Percentiles rank a stretch among this genome's conserved stretches.
phyloP scores from a whole-genome alignment of 1,140 invertebrate genomes.

The Kradibia gibbosae region DNA sequence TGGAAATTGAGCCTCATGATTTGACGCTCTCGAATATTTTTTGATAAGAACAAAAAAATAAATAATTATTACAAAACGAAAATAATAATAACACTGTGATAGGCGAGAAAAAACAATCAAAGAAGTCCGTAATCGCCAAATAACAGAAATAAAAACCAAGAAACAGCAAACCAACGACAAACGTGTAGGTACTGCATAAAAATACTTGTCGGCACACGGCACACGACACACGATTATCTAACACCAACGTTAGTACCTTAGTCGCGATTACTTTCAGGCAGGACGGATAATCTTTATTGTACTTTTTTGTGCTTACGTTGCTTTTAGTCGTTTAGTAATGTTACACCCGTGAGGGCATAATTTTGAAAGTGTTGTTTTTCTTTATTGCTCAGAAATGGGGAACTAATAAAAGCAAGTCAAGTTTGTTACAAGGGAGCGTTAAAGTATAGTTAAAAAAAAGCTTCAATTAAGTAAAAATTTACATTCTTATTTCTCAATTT shows the following conservation, averaged over 20 bases:
- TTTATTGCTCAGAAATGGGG: background rate
- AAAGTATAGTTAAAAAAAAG: background rate
- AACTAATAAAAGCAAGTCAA: conserved; percentile 17
- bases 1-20: background rate
- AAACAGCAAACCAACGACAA: conserved; percentile 72
- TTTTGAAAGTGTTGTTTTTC: conserved; percentile 17
- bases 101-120: conserved; percentile 52
- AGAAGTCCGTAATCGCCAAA: conserved; percentile 61
- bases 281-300: conserved; percentile 46
- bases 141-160: conserved; percentile 60
- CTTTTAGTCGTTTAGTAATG: conserved; percentile 11
- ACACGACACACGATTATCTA: conserved; percentile 73
- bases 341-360: background rate
- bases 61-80: conserved; percentile 35
- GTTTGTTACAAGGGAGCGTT: background rate
- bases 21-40: conserved; percentile 41
- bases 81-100: conserved; percentile 48
- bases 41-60: conserved; percentile 28
- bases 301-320: conserved; percentile 25
- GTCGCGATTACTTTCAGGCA: conserved; percentile 55
- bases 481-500: background rate
- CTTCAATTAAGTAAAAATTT: background rate
- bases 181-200: conserved; percentile 69
- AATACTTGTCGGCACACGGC: conserved; percentile 61
- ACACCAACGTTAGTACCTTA: conserved; percentile 73